Evolutionary conservation across 2,797 vertebrate species (phyloP), one percentile per base, ranked within the genome.

Genomic region (Thripadectes ignobilis): DNA sequence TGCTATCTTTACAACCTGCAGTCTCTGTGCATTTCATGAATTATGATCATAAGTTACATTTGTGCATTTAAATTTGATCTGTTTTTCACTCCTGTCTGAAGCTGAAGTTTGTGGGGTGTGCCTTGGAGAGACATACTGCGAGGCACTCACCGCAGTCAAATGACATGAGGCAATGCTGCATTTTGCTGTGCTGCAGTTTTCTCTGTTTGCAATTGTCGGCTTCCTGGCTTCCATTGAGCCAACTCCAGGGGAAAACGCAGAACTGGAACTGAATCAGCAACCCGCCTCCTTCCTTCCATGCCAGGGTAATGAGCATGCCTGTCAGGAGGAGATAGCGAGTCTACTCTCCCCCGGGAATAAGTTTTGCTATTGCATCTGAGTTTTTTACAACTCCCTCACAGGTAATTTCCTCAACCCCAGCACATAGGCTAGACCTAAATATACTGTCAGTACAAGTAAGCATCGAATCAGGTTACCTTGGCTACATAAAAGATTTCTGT

Each of bases 221-320:
- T 80, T 77, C 36, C 73, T 21, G 1, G 48, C 65, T 87, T 92
- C 30, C 63, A 54, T 29, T 6, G 18, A 85, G 65, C 49, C 75
- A 84, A 9, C 52, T 94, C 76, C 23, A 36, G 39, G 54, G 79
- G 27, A 65, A 87, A 95, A 85, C 39, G 30, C 76, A 94, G 89
- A 88, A 54, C n/a, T 94, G 82, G 73, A 90, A 81, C 54, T 78
- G 69, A 95, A 85, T 80, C 89, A 85, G 76, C 88, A 96, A 36
- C 79, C 68, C 84, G 36, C 49, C 69, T 83, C 18, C 72, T 72
- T 75, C 62, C 41, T 92, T 62, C 77, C 32, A 3, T 80, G 79
- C 88, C 51, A 36, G n/a, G 58, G 38, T 86, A 81, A 89, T 71
- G 61, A 92, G n/a, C 18, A 3, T 45, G 52, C 72, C 79, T 92